Evolutionary conservation across 2,113 vertebrate species (phyloP), one percentile per base, ranked within the genome.

Genomic region (Pyxicephalus adspersus): DNA sequence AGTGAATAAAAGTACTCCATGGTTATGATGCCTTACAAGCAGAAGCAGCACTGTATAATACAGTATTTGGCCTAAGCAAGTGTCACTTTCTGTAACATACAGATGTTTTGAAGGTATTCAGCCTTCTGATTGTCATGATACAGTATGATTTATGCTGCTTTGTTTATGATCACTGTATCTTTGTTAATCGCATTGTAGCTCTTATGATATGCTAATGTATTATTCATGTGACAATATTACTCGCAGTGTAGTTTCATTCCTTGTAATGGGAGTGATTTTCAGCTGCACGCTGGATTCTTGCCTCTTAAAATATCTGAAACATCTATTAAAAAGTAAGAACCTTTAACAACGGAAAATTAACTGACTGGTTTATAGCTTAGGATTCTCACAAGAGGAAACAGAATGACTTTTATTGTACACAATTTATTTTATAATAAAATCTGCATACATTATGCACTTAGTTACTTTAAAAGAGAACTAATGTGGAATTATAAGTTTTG

Each of bases 201-300:
- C 60, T 60, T 74, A 81, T 81, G 70, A 81, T 64, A 74, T 45
- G 65, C 70, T 81, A 54, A 75, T 81, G 61, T 81, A 81, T 81
- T 75, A 81, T 81, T 81, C 70, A 81, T 81, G 61, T 75, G 70
- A 81, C 61, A 81, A 81, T 81, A 81, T 81, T 81, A 61, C 61
- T 75, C 20, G 58, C 71, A 55, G 51, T 74, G 31, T 81, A 38
- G 70, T 66, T 65, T 31, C 80, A 26, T 23, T 66, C 29, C 63
- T 45, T 82, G 54, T 65, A 63, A 51, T 28, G 71, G 70, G 80
- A 82, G 50, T 50, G 70, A 82, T 75, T 65, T 54, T 75, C 63
- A 61, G 61, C 80, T 58, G 70, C 80, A 75, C 71, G 50, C 60
- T 66, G 71, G 25, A 63, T 58, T 75, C 75, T 22, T 60, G 51